These are phyloP conservation scores for Sardinella longiceps DNA, from an alignment of 2,797 vertebrate genomes.

Conservation along the genomic window DNA sequence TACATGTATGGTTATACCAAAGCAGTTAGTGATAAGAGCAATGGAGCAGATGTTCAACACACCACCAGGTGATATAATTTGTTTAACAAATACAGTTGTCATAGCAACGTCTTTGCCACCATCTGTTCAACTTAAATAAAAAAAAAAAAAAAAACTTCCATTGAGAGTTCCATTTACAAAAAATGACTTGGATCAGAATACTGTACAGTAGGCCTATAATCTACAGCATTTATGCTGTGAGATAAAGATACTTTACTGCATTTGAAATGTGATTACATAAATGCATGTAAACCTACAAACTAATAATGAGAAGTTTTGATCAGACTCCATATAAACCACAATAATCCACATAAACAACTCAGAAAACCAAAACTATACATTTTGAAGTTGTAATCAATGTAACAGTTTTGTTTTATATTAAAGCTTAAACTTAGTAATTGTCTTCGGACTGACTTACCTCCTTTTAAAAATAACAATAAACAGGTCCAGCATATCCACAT, in stretches of 20 bases:
- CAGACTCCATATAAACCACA: too few relatives aligned
- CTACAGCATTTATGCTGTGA: background rate
- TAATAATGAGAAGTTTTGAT: too few relatives aligned
- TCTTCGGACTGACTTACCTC: background rate
- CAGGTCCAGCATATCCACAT: conserved; percentile 9
- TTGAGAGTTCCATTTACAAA: background rate
- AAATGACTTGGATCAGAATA: background rate
- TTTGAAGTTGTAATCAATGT: too few relatives aligned
- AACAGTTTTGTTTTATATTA: background rate
- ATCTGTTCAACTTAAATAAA: background rate
- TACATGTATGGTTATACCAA: background rate
- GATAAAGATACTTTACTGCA: too few relatives aligned
- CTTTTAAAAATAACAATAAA: background rate
- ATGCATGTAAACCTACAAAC: too few relatives aligned
- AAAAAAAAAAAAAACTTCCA: too few relatives aligned
- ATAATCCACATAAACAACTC: too few relatives aligned
- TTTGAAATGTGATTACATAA: too few relatives aligned
- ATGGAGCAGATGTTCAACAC: background rate
- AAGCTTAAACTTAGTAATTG: background rate
- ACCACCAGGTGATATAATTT: background rate
- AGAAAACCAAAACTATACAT: too few relatives aligned
- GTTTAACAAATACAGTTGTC: background rate
- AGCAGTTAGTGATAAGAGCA: too few relatives aligned
- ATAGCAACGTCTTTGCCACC: background rate
- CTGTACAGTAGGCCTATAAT: too few relatives aligned